Evolutionary conservation across 2,888 invertebrate genomes (phyloP).

Genomic region (Steinernema carpocapsae): DNA sequence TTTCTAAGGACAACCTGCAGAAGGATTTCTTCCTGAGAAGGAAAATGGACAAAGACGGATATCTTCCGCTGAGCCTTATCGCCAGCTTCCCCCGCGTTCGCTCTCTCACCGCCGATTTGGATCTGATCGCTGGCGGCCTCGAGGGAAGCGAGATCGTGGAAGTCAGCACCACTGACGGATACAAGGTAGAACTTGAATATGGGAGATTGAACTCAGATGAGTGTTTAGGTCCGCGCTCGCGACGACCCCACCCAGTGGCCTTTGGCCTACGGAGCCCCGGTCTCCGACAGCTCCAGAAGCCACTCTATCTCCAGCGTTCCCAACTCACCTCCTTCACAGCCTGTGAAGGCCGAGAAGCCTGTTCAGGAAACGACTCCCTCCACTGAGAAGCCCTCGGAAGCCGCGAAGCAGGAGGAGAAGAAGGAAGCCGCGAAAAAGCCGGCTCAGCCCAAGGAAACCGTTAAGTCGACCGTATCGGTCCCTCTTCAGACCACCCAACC

Average conservation of each 20-base stretch:
- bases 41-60: slow-evolving; percentile 94
- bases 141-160: slow-evolving; percentile 85
- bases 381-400: neutral
- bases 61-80: slow-evolving; percentile 87
- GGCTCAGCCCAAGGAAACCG: neutral
- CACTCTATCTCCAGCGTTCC: slow-evolving; percentile 29
- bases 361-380: neutral
- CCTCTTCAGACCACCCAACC: slow-evolving; percentile 18
- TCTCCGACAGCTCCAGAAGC: slow-evolving; percentile 35
- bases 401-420: slow-evolving; percentile 18
- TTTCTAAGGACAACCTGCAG: slow-evolving; percentile 91
- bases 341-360: neutral
- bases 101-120: slow-evolving; percentile 83
- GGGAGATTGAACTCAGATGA: slow-evolving; percentile 62
- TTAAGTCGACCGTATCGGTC: neutral
- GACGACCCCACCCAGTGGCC: slow-evolving; percentile 86
- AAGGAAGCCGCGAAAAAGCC: slow-evolving; percentile 5
- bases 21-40: slow-evolving; percentile 93
- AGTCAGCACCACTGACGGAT: slow-evolving; percentile 74
- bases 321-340: slow-evolving; percentile 19
- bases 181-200: slow-evolving; percentile 75
- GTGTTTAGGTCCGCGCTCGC: slow-evolving; percentile 71
- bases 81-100: slow-evolving; percentile 94
- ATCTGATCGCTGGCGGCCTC: slow-evolving; percentile 82
- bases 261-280: slow-evolving; percentile 66